These are phyloP conservation scores for Sterrhoptilus dennistouni DNA, from an alignment of 2,113 vertebrate species.

Conservation along the genomic window DNA sequence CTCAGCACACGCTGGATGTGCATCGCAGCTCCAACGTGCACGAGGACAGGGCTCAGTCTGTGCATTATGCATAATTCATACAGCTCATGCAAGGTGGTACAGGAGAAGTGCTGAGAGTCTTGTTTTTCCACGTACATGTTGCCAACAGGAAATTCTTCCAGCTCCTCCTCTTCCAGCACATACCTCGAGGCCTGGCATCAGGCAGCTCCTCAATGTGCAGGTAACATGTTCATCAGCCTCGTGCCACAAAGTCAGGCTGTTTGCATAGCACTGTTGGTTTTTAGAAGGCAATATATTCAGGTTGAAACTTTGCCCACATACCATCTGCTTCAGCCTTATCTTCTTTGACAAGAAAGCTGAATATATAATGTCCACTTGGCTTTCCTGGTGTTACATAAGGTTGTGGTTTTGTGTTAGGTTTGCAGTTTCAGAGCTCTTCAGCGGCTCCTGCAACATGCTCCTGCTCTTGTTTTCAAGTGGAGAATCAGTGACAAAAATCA, in stretches of 20 bases:
- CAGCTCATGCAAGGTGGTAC: neutral
- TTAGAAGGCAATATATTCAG: conserved; percentile 32
- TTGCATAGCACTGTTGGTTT: neutral
- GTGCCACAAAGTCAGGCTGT: neutral
- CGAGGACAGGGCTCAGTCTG: fast-evolving
- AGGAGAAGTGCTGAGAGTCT: neutral
- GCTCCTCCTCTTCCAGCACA: neutral
- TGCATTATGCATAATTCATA: neutral
- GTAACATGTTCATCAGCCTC: neutral
- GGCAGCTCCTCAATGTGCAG: neutral
- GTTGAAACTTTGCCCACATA: conserved; percentile 49
- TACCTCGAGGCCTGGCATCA: neutral
- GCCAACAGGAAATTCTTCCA: neutral
- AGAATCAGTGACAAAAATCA: conserved; percentile 38
- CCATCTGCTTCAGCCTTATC: conserved; percentile 42
- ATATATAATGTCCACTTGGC: conserved; percentile 47
- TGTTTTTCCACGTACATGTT: neutral
- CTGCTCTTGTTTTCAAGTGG: neutral
- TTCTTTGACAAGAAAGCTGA: conserved; percentile 3
- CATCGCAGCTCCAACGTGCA: neutral
- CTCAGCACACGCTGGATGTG: neutral
- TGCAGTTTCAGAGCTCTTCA: neutral
- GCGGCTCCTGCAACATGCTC: neutral
- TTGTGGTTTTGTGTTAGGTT: neutral
- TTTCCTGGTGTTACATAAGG: neutral